Evolutionary conservation across 2,113 vertebrate species (phyloP).

Genomic region (Gulo gulo): DNA sequence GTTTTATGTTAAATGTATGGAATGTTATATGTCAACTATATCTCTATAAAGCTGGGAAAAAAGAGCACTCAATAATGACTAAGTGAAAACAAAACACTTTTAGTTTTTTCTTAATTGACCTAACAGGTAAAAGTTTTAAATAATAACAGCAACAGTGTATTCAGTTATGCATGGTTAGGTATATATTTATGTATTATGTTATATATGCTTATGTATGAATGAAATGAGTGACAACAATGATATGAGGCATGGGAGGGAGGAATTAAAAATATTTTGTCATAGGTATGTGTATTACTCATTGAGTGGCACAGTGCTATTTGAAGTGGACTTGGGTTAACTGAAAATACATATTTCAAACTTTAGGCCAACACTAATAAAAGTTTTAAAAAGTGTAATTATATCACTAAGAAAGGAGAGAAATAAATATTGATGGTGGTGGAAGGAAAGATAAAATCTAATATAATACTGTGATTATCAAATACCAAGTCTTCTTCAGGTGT

Average conservation of each 20-base stretch:
- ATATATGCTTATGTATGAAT: not conserved
- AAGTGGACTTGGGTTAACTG: not conserved
- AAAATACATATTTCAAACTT: not conserved
- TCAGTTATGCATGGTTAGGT: not conserved
- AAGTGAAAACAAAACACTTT: not conserved
- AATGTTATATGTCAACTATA: not conserved
- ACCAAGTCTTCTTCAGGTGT: not conserved
- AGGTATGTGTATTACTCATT: not conserved
- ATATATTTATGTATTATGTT: not conserved
- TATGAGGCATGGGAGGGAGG: not conserved
- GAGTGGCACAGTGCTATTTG: not conserved
- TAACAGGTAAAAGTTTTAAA: not conserved
- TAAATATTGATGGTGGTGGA: not conserved
- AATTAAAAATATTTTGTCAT: not conserved
- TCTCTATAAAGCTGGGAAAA: not conserved
- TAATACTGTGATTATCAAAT: not conserved
- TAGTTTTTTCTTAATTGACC: not conserved
- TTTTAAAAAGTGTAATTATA: not conserved
- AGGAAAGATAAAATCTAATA: not conserved
- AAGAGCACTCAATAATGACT: not conserved
- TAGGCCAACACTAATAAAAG: not conserved
- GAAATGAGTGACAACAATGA: not conserved
- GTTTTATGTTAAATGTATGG: not conserved
- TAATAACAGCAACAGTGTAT: not conserved
- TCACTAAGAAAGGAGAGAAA: not conserved